phyloP scores from a whole-genome alignment of 2,888 invertebrate species.

The Eremobia ochroleuca region DNA sequence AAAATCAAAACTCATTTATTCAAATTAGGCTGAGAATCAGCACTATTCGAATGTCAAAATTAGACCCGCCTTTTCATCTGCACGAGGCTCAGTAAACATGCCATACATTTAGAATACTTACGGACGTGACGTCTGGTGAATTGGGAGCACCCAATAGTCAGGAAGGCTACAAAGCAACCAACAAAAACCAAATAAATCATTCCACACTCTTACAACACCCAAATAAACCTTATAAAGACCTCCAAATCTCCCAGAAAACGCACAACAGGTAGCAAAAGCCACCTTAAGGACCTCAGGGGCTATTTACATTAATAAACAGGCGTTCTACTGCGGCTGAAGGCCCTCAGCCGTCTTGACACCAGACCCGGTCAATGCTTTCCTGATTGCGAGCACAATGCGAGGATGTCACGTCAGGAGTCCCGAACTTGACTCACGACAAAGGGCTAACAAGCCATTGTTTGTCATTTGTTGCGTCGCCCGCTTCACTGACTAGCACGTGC shows the following conservation, averaged over 20 bases:
- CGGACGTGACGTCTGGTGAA: background rate
- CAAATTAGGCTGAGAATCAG: background rate
- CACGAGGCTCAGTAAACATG: background rate
- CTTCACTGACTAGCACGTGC: slow-evolving; percentile 61
- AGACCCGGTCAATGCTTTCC: slow-evolving; percentile 84
- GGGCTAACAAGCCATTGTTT: slow-evolving; percentile 88
- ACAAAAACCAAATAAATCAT: background rate
- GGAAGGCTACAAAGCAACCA: background rate
- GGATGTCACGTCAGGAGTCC: slow-evolving; percentile 83
- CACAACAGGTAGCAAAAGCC: slow-evolving; percentile 32
- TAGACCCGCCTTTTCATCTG: background rate
- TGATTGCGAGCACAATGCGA: slow-evolving; percentile 84
- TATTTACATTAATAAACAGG: slow-evolving; percentile 50
- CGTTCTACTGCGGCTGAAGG: slow-evolving; percentile 11
- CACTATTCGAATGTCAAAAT: background rate
- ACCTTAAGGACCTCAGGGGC: slow-evolving; percentile 17
- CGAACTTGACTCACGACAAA: slow-evolving; percentile 85
- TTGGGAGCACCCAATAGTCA: background rate
- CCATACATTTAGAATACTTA: background rate
- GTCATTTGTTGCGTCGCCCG: slow-evolving; percentile 73
- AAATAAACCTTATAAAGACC: slow-evolving; percentile 1
- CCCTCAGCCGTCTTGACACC: slow-evolving; percentile 69
- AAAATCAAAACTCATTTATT: background rate
- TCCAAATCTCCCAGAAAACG: slow-evolving; percentile 5
- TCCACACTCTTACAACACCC: background rate